phyloP scores from a whole-genome alignment of 1,140 invertebrate species.

The Stegodyphus dumicola region DNA sequence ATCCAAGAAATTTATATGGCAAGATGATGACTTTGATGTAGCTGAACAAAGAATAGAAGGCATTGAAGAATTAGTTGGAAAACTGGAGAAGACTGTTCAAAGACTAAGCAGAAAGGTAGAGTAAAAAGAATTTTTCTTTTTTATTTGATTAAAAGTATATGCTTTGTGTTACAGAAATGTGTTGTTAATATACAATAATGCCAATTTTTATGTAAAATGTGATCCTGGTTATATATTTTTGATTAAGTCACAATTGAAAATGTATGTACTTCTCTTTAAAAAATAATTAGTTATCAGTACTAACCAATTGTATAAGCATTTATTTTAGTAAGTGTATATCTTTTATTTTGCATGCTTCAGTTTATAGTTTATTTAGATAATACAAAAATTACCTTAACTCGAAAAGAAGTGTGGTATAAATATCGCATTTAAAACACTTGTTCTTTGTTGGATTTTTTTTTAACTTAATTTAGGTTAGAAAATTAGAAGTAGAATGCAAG shows the following conservation, averaged over 20 bases:
- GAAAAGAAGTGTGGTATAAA: too few relatives aligned
- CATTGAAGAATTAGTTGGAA: conserved; percentile 72
- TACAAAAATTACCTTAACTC: too few relatives aligned
- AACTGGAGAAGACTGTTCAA: conserved; percentile 72
- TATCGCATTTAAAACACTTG: too few relatives aligned
- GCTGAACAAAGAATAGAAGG: conserved; percentile 73
- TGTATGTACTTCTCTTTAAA: neutral
- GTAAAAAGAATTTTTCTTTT: neutral
- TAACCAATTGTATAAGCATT: neutral
- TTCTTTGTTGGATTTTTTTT: too few relatives aligned
- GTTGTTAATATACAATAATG: neutral
- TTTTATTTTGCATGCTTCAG: too few relatives aligned
- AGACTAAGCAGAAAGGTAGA: conserved; percentile 69
- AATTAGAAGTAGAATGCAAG: conserved; percentile 70
- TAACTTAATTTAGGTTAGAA: conserved; percentile 66
- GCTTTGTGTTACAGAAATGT: neutral
- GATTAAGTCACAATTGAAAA: neutral
- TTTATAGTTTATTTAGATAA: too few relatives aligned
- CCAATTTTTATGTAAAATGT: neutral
- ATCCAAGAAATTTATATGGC: too few relatives aligned
- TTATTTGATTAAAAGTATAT: neutral
- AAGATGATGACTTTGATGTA: conserved; percentile 62
- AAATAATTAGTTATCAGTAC: neutral
- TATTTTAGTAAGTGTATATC: too few relatives aligned
- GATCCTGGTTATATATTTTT: neutral